Evolutionary conservation across 92 coral and sea anemone species (phyloP).

Genomic region (Heteractis magnifica): DNA sequence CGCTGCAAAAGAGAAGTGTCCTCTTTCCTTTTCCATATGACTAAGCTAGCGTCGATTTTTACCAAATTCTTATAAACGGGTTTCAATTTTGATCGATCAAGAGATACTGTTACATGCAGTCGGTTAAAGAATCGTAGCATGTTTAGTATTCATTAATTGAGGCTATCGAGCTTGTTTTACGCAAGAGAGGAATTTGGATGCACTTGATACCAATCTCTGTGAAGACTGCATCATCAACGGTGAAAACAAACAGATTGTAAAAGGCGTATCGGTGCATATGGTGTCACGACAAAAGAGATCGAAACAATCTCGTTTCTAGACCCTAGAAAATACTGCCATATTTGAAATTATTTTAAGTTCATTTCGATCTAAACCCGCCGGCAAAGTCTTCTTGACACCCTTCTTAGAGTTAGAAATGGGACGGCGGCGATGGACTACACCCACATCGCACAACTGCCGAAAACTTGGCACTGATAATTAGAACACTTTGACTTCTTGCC

Average conservation of each 20-base stretch:
- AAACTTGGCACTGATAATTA: constrained; percentile 3
- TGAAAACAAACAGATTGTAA: neutral
- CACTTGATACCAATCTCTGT: neutral
- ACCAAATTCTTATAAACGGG: too few species aligned
- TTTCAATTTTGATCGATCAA: neutral
- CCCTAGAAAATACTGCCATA: too few species aligned
- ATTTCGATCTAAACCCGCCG: neutral
- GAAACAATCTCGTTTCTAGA: neutral
- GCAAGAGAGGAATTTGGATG: constrained; percentile 1
- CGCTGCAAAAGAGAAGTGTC: neutral
- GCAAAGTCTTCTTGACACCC: too few species aligned
- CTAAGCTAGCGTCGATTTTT: too few species aligned
- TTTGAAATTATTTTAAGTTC: neutral
- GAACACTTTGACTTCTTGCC: neutral
- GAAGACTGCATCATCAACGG: neutral
- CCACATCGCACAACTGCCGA: neutral
- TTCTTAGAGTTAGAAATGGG: too few species aligned
- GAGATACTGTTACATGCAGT: neutral
- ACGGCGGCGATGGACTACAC: too few species aligned
- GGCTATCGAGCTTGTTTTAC: neutral
- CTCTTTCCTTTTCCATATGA: neutral
- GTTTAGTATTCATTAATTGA: neutral
- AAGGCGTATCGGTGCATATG: neutral
- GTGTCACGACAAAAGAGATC: neutral
- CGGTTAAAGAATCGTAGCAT: neutral